Conservation (phyloP, 2,888 invertebrate species). For the Drosophila vallismaia region DNA sequence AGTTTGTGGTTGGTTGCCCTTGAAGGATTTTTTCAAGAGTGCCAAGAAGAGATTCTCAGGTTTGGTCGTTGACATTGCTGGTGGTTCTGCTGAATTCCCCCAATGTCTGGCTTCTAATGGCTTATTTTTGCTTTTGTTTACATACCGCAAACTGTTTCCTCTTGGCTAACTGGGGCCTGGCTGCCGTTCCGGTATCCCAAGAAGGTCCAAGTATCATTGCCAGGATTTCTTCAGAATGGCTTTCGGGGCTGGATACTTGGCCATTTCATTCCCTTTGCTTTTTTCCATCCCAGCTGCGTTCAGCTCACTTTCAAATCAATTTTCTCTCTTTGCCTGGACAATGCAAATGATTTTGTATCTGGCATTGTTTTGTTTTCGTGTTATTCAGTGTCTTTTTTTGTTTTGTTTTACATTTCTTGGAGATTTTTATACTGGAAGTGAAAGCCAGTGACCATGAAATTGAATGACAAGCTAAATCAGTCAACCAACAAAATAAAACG, state of each 20-base stretch:
- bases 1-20: not conserved
- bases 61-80: not conserved
- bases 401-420: slow-evolving; percentile 10
- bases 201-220: not conserved
- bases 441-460: slow-evolving; percentile 73
- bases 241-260: not conserved
- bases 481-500: slow-evolving; percentile 63
- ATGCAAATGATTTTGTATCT: slow-evolving; percentile 35
- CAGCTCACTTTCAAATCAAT: slow-evolving; percentile 52
- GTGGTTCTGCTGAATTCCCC: not conserved
- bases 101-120: not conserved
- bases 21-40: not conserved
- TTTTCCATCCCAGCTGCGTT: slow-evolving; percentile 51
- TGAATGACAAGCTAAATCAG: slow-evolving; percentile 75
- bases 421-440: slow-evolving; percentile 52
- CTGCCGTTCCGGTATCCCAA: not conserved
- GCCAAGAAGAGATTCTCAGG: not conserved
- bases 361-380: slow-evolving; percentile 20
- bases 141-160: slow-evolving; percentile 1
- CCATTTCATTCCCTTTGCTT: not conserved
- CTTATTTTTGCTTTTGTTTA: slow-evolving; percentile 2
- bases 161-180: not conserved
- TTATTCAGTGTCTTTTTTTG: slow-evolving; percentile 7
- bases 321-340: slow-evolving; percentile 51
- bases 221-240: slow-evolving; percentile 4